Percentiles rank a stretch among this genome's conserved stretches.
Conservation (phyloP, 2,888 invertebrate genomes). For the Eutolmus rufibarbis region DNA sequence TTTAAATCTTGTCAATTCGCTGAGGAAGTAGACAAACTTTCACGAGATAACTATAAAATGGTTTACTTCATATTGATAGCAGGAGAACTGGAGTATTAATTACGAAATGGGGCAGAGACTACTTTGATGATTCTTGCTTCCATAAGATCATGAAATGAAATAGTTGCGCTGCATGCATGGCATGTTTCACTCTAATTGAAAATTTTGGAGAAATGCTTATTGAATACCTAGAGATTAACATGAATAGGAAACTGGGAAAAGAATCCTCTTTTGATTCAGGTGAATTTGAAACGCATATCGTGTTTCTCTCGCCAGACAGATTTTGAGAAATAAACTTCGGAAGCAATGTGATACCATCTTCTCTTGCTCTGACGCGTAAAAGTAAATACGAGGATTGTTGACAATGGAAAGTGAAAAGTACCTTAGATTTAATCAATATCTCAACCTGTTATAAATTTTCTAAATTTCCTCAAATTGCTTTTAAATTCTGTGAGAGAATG, state of each 20-base stretch:
- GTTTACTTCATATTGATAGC: neutral
- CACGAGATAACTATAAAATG: no score
- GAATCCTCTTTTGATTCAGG: neutral
- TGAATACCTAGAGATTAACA: neutral
- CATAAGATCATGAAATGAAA: neutral
- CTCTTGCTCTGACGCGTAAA: neutral
- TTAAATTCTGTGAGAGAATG: neutral
- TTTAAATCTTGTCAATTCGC: no score
- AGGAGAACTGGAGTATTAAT: neutral
- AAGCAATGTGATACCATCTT: neutral
- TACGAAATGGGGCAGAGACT: neutral
- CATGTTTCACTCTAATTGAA: neutral
- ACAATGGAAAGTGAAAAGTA: neutral
- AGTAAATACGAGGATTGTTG: neutral
- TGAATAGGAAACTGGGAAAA: neutral
- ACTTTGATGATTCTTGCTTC: neutral
- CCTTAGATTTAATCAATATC: neutral
- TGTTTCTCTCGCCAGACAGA: neutral
- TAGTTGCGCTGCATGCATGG: neutral
- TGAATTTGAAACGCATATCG: neutral
- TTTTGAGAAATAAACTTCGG: neutral
- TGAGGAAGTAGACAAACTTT: no score
- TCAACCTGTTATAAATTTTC: neutral
- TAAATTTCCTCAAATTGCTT: neutral
- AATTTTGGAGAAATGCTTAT: neutral